phyloP scores from a whole-genome alignment of 2,797 vertebrate genomes.

The Clarias pachynema region DNA sequence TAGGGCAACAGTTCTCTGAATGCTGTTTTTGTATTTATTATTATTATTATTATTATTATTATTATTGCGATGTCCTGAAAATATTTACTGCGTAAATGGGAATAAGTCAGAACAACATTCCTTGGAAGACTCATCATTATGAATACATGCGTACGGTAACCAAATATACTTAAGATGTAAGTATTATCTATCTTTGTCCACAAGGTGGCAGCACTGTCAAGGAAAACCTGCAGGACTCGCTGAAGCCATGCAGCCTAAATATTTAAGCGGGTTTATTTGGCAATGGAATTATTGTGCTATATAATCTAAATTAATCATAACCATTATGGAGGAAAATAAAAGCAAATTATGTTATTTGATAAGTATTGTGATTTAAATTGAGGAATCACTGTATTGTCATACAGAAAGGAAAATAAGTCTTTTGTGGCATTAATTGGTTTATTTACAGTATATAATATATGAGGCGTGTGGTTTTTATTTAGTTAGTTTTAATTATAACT shows the following conservation, averaged over 20 bases:
- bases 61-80: too few species aligned
- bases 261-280: not conserved
- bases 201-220: constrained; percentile 51
- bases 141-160: not conserved
- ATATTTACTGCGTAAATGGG: not conserved
- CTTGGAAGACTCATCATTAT: not conserved
- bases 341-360: not conserved
- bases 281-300: not conserved
- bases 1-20: not conserved
- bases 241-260: not conserved
- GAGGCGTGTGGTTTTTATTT: not conserved
- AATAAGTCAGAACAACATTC: not conserved
- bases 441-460: not conserved
- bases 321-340: not conserved
- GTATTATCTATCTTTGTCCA: constrained; percentile 29
- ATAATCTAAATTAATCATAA: not conserved
- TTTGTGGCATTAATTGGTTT: constrained; percentile 1
- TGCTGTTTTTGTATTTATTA: too few species aligned
- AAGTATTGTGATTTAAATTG: not conserved
- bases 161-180: not conserved
- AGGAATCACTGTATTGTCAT: not conserved
- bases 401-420: not conserved
- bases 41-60: not conserved
- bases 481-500: not conserved
- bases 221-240: constrained; percentile 1